Evolutionary conservation across 2,888 invertebrate genomes (phyloP).

Genomic region (Hypomecis punctinalis): DNA sequence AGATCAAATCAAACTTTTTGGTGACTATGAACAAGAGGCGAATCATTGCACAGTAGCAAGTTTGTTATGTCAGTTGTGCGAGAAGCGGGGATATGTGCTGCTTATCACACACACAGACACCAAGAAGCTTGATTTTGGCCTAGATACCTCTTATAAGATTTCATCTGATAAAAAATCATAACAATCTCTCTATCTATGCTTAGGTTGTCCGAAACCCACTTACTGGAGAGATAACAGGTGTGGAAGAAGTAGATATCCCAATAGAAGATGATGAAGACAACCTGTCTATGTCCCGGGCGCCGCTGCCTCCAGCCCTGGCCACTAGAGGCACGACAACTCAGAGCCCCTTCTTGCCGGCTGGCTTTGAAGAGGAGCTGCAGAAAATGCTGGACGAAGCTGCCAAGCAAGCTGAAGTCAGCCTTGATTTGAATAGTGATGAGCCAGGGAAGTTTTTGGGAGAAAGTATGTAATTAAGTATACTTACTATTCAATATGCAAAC

Average conservation of each 20-base stretch:
- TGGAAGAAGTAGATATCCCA: slow-evolving; percentile 82
- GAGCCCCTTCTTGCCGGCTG: slow-evolving; percentile 95
- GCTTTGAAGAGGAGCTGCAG: slow-evolving; percentile 86
- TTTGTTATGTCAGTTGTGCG: too few relatives aligned
- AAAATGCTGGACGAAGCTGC: slow-evolving; percentile 72
- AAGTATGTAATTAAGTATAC: too few relatives aligned
- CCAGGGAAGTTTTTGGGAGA: slow-evolving; percentile 80
- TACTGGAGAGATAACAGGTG: slow-evolving; percentile 89
- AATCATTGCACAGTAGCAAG: too few relatives aligned
- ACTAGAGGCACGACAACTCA: slow-evolving; percentile 91
- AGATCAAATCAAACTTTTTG: too few relatives aligned
- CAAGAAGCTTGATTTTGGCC: too few relatives aligned
- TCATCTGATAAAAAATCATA: too few relatives aligned
- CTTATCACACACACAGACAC: too few relatives aligned
- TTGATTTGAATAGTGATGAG: slow-evolving; percentile 72
- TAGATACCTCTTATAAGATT: too few relatives aligned
- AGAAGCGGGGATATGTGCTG: too few relatives aligned
- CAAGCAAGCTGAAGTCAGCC: slow-evolving; percentile 66
- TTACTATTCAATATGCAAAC: too few relatives aligned
- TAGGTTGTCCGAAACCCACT: slow-evolving; percentile 89
- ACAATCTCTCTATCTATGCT: neutral
- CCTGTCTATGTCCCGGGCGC: slow-evolving; percentile 91
- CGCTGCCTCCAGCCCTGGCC: slow-evolving; percentile 88
- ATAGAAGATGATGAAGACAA: slow-evolving; percentile 75
- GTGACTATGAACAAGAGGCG: too few relatives aligned